Evolutionary conservation across 2,797 vertebrate genomes (phyloP).

Genomic region (Tragelaphus oryx): DNA sequence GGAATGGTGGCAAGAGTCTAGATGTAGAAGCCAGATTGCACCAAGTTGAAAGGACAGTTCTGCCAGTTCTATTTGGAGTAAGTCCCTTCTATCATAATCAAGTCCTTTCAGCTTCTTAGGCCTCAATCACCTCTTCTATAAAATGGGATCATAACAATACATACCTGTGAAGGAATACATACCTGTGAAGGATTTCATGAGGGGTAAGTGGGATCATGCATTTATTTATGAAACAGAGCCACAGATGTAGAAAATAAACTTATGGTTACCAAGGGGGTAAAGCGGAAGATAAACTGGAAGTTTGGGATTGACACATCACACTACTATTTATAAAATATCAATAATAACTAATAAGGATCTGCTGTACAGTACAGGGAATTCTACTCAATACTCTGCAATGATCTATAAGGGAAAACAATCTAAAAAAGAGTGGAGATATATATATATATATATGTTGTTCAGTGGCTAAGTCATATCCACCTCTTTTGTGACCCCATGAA

Average conservation of each 20-base stretch:
- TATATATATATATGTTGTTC: background rate
- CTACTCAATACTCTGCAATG: background rate
- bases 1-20: background rate
- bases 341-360: background rate
- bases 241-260: background rate
- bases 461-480: background rate
- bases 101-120: background rate
- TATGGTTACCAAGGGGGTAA: background rate
- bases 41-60: background rate
- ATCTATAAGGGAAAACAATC: background rate
- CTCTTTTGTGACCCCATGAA: background rate
- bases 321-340: background rate
- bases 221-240: background rate
- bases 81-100: background rate
- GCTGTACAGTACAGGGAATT: background rate
- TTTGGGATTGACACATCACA: background rate
- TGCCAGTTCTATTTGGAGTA: background rate
- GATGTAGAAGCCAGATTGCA: background rate
- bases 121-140: background rate
- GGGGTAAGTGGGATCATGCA: accelerated
- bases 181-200: background rate
- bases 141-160: background rate
- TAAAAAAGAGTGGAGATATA: background rate
- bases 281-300: background rate
- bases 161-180: background rate